Evolutionary conservation across 2,888 invertebrate genomes (phyloP).

Genomic region (Eupithecia subfuscata): DNA sequence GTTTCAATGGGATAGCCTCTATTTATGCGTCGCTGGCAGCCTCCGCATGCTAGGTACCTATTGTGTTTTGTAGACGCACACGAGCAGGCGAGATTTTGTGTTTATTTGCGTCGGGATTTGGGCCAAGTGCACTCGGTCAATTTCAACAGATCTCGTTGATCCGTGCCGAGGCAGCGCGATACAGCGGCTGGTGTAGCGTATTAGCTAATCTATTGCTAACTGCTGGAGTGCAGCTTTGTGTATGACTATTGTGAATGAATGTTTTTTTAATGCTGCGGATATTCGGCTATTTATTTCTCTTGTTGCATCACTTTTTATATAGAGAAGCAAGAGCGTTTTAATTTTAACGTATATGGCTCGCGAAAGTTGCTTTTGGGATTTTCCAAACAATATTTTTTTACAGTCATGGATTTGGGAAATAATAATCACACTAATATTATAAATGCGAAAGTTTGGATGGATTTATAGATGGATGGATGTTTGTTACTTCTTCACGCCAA

Average conservation of each 20-base stretch:
- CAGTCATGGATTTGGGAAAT: neutral
- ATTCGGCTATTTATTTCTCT: neutral
- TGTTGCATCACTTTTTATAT: neutral
- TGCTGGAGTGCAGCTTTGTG: constrained; percentile 32
- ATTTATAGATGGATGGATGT: too few relatives aligned
- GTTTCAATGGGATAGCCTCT: constrained; percentile 55
- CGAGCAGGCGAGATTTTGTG: constrained; percentile 64
- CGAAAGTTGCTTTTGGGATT: neutral
- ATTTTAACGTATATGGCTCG: neutral
- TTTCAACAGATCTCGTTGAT: constrained; percentile 61
- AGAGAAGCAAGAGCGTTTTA: too few relatives aligned
- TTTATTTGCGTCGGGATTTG: constrained; percentile 74
- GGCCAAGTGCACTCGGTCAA: constrained; percentile 78
- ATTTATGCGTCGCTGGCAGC: constrained; percentile 61
- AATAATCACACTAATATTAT: too few relatives aligned
- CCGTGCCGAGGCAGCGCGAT: constrained; percentile 28
- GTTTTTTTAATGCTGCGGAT: neutral
- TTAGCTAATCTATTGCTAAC: constrained; percentile 41
- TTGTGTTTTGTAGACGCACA: constrained; percentile 50
- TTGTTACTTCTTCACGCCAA: too few relatives aligned
- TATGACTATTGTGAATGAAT: neutral
- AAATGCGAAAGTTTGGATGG: too few relatives aligned
- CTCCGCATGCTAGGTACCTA: constrained; percentile 46
- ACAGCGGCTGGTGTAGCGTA: constrained; percentile 33
- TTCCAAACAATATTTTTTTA: neutral